phyloP scores from a whole-genome alignment of 2,113 vertebrate species.

The Psittacula cyanocephala region DNA sequence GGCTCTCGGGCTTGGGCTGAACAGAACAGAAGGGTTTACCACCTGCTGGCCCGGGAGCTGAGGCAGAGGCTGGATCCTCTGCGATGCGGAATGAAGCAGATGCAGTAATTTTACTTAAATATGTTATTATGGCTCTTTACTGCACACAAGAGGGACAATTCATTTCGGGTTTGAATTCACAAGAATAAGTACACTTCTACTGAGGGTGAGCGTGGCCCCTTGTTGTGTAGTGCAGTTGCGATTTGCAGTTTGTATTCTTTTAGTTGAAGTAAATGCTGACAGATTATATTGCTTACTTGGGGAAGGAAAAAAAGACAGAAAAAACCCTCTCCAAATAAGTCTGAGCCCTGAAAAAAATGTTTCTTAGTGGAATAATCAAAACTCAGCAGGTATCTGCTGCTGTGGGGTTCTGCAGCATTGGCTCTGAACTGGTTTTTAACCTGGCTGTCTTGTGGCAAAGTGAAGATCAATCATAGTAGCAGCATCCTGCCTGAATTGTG shows the following conservation, averaged over 20 bases:
- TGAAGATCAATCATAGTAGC: constrained; percentile 84
- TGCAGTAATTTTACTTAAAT: constrained; percentile 44
- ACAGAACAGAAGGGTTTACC: constrained; percentile 51
- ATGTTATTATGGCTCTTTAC: background rate
- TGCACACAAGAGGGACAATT: background rate
- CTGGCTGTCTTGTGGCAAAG: constrained; percentile 82
- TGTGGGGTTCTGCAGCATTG: constrained; percentile 54
- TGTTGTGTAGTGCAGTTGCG: background rate
- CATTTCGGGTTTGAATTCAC: background rate
- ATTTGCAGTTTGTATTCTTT: background rate
- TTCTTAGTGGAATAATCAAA: constrained; percentile 57
- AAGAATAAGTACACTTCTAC: background rate
- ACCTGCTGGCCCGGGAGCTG: constrained; percentile 51
- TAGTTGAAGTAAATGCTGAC: background rate
- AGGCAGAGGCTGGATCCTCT: constrained; percentile 10
- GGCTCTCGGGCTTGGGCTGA: background rate
- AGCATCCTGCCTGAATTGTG: constrained; percentile 78
- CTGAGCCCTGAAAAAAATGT: constrained; percentile 20
- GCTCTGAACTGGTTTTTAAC: constrained; percentile 75
- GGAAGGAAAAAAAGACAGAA: too few species aligned
- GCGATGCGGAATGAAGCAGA: constrained; percentile 37
- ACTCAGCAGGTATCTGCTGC: constrained; percentile 52
- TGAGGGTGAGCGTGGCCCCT: background rate
- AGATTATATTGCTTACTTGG: background rate
- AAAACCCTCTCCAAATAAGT: background rate